Evolutionary conservation across 2,797 vertebrate genomes (phyloP), one percentile per base, ranked within the genome.

Genomic region (Malacoctenus gilli): DNA sequence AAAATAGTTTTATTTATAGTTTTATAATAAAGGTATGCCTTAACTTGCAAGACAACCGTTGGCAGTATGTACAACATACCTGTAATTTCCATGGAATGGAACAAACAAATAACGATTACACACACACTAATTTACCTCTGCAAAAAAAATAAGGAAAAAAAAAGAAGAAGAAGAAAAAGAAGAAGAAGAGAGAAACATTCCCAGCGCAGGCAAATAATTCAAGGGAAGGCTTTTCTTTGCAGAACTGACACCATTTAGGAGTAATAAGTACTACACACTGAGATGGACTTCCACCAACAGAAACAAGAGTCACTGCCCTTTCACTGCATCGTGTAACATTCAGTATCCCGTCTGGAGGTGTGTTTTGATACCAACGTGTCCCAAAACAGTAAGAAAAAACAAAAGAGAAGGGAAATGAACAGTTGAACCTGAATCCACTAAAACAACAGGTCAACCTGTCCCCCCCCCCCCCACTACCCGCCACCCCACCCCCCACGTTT

Each of bases 51-150:
- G 94, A 95, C 93, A 94, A 91, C 92, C 91, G 70, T 92, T 93
- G 92, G 93, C 93, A 94, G 94, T 97, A 96, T 96, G 95, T 95
- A 96, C 95, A 97, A 97, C 95, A 96, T 95, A 95, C 94, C 92
- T 94, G 92, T 92, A 94, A 93, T 93, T 93, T 96, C 92, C 91
- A 92, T 91, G 88, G 92, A 94, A 94, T 93, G 92, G 92, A 94
- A 93, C 92, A 90, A 92, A 93, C 84, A 90, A 89, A 89, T 88
- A 89, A 86, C 87, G 92, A 94, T 77, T 84, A 90, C 89, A 75
- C 90, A 92, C 89, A 89, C 89, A 88, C 91, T 89, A 90, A 84
- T 90, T 86, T 84, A 92, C 89, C 79, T 85, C 90, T 89, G 79
- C 65, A 78, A 77, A 86, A 89, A 77, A 39, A 58, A 73, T 86